Conservation (phyloP, 1,140 invertebrate species). For the Caenorhabditis brenneri region DNA sequence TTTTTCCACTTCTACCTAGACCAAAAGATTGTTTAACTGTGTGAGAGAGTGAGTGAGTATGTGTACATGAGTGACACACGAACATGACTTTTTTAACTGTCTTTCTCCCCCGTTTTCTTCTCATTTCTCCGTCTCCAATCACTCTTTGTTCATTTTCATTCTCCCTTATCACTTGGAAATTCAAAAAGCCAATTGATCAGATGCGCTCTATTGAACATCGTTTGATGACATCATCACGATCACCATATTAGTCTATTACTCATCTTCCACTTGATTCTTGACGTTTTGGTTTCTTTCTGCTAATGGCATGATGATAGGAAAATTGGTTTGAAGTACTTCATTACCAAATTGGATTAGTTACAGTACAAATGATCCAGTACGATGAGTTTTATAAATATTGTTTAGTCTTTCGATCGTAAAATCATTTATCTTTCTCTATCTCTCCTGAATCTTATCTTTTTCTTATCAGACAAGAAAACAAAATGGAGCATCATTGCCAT, state of each 20-base stretch:
- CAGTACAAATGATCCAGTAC: neutral
- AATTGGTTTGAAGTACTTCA: constrained; percentile 39
- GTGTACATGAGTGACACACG: constrained; percentile 6
- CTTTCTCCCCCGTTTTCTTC: neutral
- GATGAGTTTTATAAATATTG: neutral
- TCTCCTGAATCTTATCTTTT: neutral
- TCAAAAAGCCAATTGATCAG: constrained; percentile 17
- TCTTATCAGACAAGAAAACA: neutral
- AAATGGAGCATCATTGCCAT: neutral
- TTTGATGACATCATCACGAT: constrained; percentile 12
- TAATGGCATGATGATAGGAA: neutral
- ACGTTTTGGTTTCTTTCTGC: neutral
- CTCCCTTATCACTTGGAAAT: constrained; percentile 4
- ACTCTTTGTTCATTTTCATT: neutral
- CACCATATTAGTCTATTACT: neutral
- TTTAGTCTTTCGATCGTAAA: neutral
- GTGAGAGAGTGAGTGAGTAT: too few species aligned
- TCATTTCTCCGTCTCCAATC: neutral
- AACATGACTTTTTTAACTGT: constrained; percentile 40
- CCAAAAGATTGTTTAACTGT: constrained; percentile 15
- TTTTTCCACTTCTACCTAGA: neutral
- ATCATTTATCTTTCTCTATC: neutral
- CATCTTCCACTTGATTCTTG: constrained; percentile 33
- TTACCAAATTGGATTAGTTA: constrained; percentile 33
- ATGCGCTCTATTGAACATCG: neutral